Conservation (phyloP, 2,888 invertebrate species). For the Eumacrocentrus americanus region DNA sequence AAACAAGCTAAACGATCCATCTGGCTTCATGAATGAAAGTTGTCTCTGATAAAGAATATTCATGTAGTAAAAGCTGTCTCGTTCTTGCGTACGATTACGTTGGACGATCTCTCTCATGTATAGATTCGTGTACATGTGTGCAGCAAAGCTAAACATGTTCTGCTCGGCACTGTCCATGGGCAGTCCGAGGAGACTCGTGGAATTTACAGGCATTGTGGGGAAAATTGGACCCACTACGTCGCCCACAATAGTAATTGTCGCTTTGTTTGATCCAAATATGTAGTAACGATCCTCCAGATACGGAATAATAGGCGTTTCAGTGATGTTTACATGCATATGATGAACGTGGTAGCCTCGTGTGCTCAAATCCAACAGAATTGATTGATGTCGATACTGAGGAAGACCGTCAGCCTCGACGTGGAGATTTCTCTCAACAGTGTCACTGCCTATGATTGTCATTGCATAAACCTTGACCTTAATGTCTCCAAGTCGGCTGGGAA, state of each 20-base stretch:
- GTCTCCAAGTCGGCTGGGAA: conserved; percentile 80
- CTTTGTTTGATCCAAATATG: conserved; percentile 90
- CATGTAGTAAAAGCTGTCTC: conserved; percentile 83
- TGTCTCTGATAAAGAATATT: conserved; percentile 90
- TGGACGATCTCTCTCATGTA: conserved; percentile 93
- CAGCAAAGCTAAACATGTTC: conserved; percentile 96
- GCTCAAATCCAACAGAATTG: conserved; percentile 88
- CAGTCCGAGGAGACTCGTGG: conserved; percentile 77
- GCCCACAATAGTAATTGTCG: conserved; percentile 81
- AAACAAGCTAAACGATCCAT: conserved; percentile 91
- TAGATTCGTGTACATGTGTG: conserved; percentile 87
- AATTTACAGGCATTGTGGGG: conserved; percentile 90
- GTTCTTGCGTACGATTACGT: conserved; percentile 80
- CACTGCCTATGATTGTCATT: conserved; percentile 75
- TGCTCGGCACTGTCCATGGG: conserved; percentile 95
- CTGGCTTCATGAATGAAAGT: conserved; percentile 86
- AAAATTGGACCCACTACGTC: conserved; percentile 94
- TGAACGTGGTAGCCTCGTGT: conserved; percentile 91
- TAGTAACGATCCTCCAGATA: conserved; percentile 91
- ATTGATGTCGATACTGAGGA: conserved; percentile 90
- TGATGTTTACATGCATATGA: conserved; percentile 94
- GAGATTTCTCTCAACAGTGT: conserved; percentile 70
- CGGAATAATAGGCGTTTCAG: conserved; percentile 90
- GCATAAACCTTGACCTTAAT: conserved; percentile 79
- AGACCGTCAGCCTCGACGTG: conserved; percentile 88